Evolutionary conservation across 2,797 vertebrate genomes (phyloP).

Genomic region (Tokudaia muenninki): DNA sequence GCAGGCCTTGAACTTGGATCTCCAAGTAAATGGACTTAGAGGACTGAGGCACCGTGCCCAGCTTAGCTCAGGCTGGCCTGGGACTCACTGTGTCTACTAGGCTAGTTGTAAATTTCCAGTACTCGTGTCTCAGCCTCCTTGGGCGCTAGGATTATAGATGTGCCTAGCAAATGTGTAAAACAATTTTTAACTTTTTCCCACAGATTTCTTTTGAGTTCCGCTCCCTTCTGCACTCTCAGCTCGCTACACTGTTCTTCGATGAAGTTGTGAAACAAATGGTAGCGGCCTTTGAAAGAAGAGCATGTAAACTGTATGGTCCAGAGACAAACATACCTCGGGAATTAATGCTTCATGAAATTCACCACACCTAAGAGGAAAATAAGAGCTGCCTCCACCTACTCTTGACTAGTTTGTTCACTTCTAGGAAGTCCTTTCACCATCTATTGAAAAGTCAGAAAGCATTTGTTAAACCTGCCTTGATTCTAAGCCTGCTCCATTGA

Average conservation of each 20-base stretch:
- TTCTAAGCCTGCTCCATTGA: conserved; percentile 68
- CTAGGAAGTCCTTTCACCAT: conserved; percentile 58
- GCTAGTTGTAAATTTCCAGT: not conserved
- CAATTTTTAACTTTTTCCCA: conserved; percentile 64
- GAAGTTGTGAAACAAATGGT: conserved; percentile 99
- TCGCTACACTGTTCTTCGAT: conserved; percentile 96
- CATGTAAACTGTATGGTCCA: conserved; percentile 91
- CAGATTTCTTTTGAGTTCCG: conserved; percentile 98
- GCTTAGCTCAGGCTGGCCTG: not conserved
- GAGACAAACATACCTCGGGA: conserved; percentile 96
- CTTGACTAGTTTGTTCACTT: conserved; percentile 37
- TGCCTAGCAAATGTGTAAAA: not conserved
- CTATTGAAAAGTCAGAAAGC: conserved; percentile 65
- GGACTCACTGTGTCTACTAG: not conserved
- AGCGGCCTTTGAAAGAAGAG: conserved; percentile 94
- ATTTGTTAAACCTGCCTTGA: conserved; percentile 69
- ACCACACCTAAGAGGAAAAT: conserved; percentile 91
- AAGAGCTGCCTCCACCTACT: conserved; percentile 35
- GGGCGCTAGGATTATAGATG: not conserved
- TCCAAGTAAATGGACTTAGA: not conserved
- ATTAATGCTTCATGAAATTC: conserved; percentile 96
- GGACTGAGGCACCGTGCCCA: not conserved
- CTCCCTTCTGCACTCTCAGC: conserved; percentile 96
- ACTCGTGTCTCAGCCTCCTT: not conserved
- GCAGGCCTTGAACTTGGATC: not conserved